Percentiles rank a stretch among this genome's conserved stretches.
phyloP scores from a whole-genome alignment of 2,888 invertebrate species.

The Tiliacea citrago region DNA sequence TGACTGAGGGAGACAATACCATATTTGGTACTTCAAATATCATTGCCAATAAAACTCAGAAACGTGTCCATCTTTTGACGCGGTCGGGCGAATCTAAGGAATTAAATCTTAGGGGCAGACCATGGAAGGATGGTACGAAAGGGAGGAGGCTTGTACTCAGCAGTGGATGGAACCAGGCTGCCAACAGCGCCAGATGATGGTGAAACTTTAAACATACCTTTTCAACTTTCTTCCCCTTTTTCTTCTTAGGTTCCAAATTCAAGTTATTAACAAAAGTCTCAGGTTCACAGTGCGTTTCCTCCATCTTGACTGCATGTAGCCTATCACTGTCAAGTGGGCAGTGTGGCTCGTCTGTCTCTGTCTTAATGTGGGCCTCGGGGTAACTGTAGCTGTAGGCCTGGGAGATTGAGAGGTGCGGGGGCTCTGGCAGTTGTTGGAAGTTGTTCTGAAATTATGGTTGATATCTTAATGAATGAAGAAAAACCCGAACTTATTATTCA shows the following conservation, averaged over 20 bases:
- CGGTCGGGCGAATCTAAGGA: neutral
- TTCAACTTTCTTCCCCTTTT: conserved; percentile 35
- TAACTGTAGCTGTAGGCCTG: neutral
- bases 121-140: neutral
- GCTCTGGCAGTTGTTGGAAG: conserved; percentile 4
- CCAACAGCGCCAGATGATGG: neutral
- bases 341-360: conserved; percentile 34
- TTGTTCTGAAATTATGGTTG: conserved; percentile 51
- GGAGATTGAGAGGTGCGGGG: conserved; percentile 20
- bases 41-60: neutral
- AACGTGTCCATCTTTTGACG: neutral
- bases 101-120: neutral
- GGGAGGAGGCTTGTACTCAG: neutral
- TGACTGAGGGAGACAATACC: neutral
- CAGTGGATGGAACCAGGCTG: neutral
- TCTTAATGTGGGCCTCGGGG: conserved; percentile 19
- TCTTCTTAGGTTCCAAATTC: conserved; percentile 55
- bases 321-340: neutral
- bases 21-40: neutral
- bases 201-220: conserved; percentile 36
- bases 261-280: conserved; percentile 78
- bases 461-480: too few species aligned
- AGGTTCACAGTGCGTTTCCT: conserved; percentile 75
- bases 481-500: too few species aligned
- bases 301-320: conserved; percentile 58